Evolutionary conservation across 2,113 vertebrate species (phyloP).

Genomic region (Conger conger): DNA sequence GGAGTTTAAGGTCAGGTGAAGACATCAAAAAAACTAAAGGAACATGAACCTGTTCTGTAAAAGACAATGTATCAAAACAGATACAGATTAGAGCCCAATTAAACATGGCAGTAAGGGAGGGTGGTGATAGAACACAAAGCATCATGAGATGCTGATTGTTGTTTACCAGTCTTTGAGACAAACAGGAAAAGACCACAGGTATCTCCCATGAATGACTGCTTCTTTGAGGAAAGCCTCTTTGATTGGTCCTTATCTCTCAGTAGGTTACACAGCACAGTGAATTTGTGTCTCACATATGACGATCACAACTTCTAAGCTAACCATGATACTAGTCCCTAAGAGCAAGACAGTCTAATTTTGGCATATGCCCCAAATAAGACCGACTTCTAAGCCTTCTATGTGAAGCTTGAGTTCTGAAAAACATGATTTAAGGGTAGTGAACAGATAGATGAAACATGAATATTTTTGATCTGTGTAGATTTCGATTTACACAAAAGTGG

Average conservation of each 20-base stretch:
- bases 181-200: neutral
- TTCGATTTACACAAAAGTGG: neutral
- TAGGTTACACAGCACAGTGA: neutral
- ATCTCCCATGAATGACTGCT: neutral
- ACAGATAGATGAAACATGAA: neutral
- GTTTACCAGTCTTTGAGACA: neutral
- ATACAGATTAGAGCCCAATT: neutral
- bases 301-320: neutral
- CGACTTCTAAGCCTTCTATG: neutral
- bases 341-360: constrained; percentile 7
- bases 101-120: neutral
- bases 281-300: neutral
- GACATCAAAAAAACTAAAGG: neutral
- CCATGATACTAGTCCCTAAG: neutral
- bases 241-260: neutral
- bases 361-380: neutral
- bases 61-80: neutral
- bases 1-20: neutral
- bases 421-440: neutral
- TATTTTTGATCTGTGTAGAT: neutral
- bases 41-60: neutral
- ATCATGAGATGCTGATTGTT: neutral
- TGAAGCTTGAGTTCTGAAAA: neutral
- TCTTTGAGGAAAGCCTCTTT: neutral
- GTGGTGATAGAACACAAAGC: neutral